Conservation (phyloP, 2,113 vertebrate species). For the Ptychochromis oligacanthus region DNA sequence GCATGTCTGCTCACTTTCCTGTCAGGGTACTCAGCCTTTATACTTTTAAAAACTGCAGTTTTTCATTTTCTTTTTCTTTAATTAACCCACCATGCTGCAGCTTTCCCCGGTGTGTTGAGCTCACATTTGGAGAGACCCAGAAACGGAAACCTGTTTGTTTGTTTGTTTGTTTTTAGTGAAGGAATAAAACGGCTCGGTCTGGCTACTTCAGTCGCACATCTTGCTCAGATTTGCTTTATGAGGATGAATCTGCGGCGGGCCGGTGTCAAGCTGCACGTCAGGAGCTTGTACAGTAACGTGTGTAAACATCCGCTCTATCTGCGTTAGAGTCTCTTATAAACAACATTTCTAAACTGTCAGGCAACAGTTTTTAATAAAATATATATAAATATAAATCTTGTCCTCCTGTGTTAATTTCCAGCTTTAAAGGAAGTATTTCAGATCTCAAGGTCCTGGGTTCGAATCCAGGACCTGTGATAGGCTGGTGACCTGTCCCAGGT, state of each 20-base stretch:
- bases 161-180: constrained; percentile 16
- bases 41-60: not conserved
- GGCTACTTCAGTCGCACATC: not conserved
- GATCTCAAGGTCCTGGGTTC: not conserved
- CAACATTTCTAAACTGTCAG: constrained; percentile 75
- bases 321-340: constrained; percentile 59
- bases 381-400: constrained; percentile 8
- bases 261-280: not conserved
- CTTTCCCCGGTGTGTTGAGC: constrained; percentile 40
- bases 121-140: not conserved
- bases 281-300: constrained; percentile 55
- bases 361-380: constrained; percentile 80
- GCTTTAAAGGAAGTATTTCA: too few species aligned
- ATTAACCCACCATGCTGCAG: constrained; percentile 41
- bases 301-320: constrained; percentile 49
- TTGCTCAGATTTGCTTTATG: not conserved
- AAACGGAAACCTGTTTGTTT: not conserved
- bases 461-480: not conserved
- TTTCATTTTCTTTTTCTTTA: constrained; percentile 8
- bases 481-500: too few species aligned
- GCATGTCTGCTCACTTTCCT: constrained; percentile 35
- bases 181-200: not conserved
- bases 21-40: constrained; percentile 31
- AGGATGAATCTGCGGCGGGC: constrained; percentile 6
- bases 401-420: constrained; percentile 19